A percentile compares a stretch with the other conserved stretches of the same genome.
Conservation (phyloP, 2,797 vertebrate species). For the Oreortyx pictus region DNA sequence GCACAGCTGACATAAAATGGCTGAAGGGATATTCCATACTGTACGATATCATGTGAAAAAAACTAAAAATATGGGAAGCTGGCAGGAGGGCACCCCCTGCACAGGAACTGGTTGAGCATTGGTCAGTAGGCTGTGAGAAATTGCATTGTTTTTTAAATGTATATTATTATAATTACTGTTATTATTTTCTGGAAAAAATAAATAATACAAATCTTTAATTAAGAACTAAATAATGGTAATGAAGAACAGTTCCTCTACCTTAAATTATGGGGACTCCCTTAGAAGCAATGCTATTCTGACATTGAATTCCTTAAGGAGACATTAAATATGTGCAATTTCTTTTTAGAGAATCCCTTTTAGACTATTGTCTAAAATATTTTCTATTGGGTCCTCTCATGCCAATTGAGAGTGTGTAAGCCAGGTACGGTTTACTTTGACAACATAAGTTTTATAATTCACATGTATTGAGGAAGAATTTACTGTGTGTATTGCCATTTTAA, state of each 20-base stretch:
- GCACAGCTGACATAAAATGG: not conserved
- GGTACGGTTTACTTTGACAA: not conserved
- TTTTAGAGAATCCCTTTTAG: not conserved
- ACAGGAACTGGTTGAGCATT: not conserved
- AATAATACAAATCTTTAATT: not conserved
- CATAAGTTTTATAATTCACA: not conserved
- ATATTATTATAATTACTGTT: not conserved
- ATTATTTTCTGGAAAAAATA: not conserved
- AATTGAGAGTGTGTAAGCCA: not conserved
- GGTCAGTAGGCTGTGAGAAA: not conserved
- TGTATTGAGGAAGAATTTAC: not conserved
- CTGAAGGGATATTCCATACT: not conserved
- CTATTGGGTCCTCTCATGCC: not conserved
- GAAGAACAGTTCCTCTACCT: not conserved
- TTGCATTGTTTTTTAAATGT: not conserved
- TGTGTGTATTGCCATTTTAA: not conserved
- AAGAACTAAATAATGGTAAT: not conserved
- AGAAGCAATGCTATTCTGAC: not conserved
- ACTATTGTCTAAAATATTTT: not conserved
- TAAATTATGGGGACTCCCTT: not conserved
- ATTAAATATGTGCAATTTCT: not conserved
- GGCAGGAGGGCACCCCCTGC: not conserved
- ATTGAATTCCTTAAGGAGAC: not conserved
- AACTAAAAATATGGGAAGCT: not conserved
- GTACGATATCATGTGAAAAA: not conserved